phyloP scores from a whole-genome alignment of 2,888 invertebrate genomes.

The Cheilosia grossa region DNA sequence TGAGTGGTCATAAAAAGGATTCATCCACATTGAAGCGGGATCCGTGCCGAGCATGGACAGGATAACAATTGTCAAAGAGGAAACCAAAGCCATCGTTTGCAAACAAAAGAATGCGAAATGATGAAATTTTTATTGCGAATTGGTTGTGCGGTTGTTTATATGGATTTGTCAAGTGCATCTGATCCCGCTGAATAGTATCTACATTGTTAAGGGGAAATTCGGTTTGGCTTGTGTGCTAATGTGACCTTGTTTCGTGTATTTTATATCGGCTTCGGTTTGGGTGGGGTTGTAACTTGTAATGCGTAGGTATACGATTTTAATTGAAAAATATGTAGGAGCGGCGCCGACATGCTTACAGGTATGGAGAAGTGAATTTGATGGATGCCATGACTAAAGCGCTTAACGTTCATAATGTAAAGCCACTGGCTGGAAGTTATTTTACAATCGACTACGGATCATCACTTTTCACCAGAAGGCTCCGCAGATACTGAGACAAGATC shows the following conservation, averaged over 20 bases:
- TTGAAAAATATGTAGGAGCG: background rate
- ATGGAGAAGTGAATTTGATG: background rate
- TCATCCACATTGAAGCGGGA: conserved; percentile 25
- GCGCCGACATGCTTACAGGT: background rate
- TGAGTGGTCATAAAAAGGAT: conserved; percentile 50
- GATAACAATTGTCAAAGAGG: conserved; percentile 55
- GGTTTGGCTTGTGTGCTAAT: conserved; percentile 10
- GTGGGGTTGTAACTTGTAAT: too few relatives aligned
- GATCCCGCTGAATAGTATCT: conserved; percentile 10
- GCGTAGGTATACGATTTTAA: background rate
- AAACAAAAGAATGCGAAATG: conserved; percentile 54
- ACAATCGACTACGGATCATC: too few relatives aligned
- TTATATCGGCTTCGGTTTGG: background rate
- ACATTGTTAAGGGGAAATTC: background rate
- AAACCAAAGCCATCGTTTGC: conserved; percentile 41
- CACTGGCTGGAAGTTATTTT: too few relatives aligned
- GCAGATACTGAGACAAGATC: too few relatives aligned
- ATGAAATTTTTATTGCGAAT: conserved; percentile 58
- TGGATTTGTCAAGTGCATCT: conserved; percentile 55
- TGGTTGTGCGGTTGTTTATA: conserved; percentile 54
- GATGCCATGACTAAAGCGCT: too few relatives aligned
- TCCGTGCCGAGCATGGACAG: conserved; percentile 3
- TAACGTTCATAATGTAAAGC: too few relatives aligned
- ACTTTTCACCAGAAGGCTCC: too few relatives aligned
- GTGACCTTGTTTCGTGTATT: background rate